Base-by-base conservation (phyloP, 1,140 invertebrate species). In the Camponotus floridanus region DNA sequence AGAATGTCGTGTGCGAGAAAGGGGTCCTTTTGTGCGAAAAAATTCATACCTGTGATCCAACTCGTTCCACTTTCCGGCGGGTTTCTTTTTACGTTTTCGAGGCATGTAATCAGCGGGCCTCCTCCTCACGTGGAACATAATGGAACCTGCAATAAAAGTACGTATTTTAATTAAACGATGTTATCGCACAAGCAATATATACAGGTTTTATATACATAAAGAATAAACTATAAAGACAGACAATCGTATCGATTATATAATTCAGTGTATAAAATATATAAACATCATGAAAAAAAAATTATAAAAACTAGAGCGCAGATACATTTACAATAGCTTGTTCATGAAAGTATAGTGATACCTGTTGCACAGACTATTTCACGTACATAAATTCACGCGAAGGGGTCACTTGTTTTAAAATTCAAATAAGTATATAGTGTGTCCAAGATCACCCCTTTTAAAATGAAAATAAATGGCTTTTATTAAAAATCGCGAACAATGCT, bases 91-190 rank as follows among this genome's bases (percentile, higher is more conserved):
- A 21, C 98, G 96, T 91, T 98, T 98, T 74, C 98, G 95, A 15
- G 98, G 98, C 93, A 98, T 98, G 89, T 97, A 97, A 94, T 99
- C 98, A 11, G 98, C 97, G 68, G 98, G 98, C 91, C 98, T 96
- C 92, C 98, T 96, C 87, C 98, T 96, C 93, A 99, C 98, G 94
- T 99, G 98, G 92, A 99, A 99, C 97, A 98, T 99, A 91, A 99
- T 98, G 73, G 98, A 98, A 92, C 98, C 98, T 98, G 94, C 13
- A 86, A 88, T 42, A 1, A 86, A 65, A 76, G 57, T 33, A 39
- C 26, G 57, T 13, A 55, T 42, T 85, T 78, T 74, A 83, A 33
- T 62, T 15, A 1, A 61, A 1, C n/a, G 21, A 51, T 3, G 48
- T 51, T 18, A 26, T 48, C 26, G 18, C 45, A 9, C 1, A n/a